Conservation (phyloP, 2,888 invertebrate genomes). For the Fabriciana adippe region DNA sequence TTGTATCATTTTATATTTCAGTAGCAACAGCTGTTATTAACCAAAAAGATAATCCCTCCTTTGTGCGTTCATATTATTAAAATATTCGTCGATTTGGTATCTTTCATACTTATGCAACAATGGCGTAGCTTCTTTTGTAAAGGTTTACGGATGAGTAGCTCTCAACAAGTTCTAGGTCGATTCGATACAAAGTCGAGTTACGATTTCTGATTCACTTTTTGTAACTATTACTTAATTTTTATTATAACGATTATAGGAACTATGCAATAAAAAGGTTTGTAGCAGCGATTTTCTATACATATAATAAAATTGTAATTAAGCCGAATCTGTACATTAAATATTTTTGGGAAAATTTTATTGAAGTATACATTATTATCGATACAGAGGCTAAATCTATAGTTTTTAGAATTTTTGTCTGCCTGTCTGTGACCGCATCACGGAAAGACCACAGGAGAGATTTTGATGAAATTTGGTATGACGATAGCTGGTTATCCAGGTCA, state of each 20-base stretch:
- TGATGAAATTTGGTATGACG: no score
- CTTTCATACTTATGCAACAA: constrained; percentile 72
- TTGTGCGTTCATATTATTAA: constrained; percentile 79
- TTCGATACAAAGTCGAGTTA: constrained; percentile 44
- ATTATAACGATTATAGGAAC: constrained; percentile 12
- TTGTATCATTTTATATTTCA: constrained; percentile 36
- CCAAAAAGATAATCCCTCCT: constrained; percentile 76
- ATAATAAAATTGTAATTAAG: no score
- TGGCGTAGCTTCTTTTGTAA: constrained; percentile 66
- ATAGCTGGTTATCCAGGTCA: no score
- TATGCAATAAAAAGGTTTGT: neutral
- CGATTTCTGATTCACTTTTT: constrained; percentile 21
- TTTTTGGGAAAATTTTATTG: no score
- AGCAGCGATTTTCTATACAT: no score
- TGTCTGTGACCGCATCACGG: no score
- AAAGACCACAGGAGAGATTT: no score
- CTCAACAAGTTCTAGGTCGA: constrained; percentile 54
- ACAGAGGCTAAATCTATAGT: no score
- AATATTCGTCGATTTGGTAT: constrained; percentile 76
- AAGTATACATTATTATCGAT: no score
- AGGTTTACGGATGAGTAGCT: constrained; percentile 70
- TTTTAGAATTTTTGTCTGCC: no score
- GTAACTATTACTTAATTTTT: constrained; percentile 20
- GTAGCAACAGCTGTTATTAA: constrained; percentile 71
- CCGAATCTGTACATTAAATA: no score